Base-by-base conservation (phyloP, 2,888 invertebrate genomes). In the Branchinecta sandiegonensis region DNA sequence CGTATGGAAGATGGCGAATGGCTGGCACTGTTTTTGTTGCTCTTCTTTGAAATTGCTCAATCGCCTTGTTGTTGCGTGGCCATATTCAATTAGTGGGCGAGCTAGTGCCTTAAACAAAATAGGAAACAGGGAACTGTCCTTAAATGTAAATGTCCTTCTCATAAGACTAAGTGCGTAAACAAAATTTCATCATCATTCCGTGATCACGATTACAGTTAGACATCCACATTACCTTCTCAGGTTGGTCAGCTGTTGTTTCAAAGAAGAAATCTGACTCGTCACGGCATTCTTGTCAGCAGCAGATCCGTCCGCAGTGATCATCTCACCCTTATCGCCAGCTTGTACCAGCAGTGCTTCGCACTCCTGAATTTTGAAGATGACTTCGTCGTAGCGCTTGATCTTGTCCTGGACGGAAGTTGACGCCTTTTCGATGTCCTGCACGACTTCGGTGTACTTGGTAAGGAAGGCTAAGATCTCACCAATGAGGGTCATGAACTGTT, bases 271-370 rank as follows among this genome's bases (percentile, higher is more conserved):
- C 73, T 93, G 87, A 76, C 92, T 90, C 2, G 90, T 91, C 8
- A 94, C 87, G 73, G 86, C 86, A 74, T 93, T 93, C 73, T 89
- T 83, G 74, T 94, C 94, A 17, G 88, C 87, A 0, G 89, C 86
- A 4, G 90, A 87, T 64, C 93, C 92, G 79, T 94, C 94, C 0
- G 88, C 87, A 0, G 91, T 91, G 48, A 95, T 94, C 77, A 92
- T 90, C 75, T 91, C 90, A 0, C 94, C 94, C 77, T 94, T 94
- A 75, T 94, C 94, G 13, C 86, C 86, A 0, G 94, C 92, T 8
- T 89, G 86, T 0, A 91, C 89, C 10, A 94, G 78, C 48, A 88
- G 81, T 11, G 92, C 93, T 77, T 94, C 94, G 76, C 90, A 91
- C 74, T 91, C 91, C 79, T 91, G 92, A 68, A 94, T 90, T 75